Evolutionary conservation across 2,888 invertebrate genomes (phyloP), one percentile per base, ranked within the genome.

Genomic region (Oxystoma pomonae): DNA sequence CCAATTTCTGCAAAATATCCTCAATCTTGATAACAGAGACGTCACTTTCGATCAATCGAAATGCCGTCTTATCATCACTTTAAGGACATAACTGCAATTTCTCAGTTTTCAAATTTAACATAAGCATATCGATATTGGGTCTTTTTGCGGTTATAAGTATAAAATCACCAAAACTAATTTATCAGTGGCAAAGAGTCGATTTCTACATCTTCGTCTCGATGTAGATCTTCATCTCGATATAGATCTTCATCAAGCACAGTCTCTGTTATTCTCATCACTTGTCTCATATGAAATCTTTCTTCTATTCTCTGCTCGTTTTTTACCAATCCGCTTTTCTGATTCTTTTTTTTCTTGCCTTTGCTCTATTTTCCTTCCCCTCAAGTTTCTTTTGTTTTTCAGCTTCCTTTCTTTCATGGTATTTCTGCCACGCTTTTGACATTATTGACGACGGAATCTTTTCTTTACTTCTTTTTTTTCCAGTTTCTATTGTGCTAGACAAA

Each of bases 281-380:
- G 22, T 62, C 53, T 64, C 64, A 50, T 16, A 62, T 3, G 19
- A 5, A 20, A 52, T 57, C 16, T 19, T 56, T 22, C 20, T 58
- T 58, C n/a, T 61, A 50, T 64, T 64, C 61, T 64, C 55, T 61
- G 20, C 2, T 21, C 57, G 50, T 55, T 57, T 56, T 61, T 60
- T 59, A n/a, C 20, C n/a, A 21, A 52, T 20, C 35, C n/a, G 19
- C 12, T 17, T 20, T 61, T 61, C 58, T 19, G 51, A 16, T 2
- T 57, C 20, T 22, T 21, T 61, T 61, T 63, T 63, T 20, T 58
- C 63, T 60, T 60, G 18, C 57, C 51, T 63, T 22, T 49, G 63
- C 63, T 56, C 62, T 62, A 18, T 58, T 21, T 58, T 35, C 58
- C 49, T 58, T 56, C 20, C 20, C 56, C 16, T 56, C 18, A 17